A percentile compares a stretch with the other conserved stretches of the same genome.
phyloP scores from a whole-genome alignment of 2,797 vertebrate genomes.

The Mormyrops boulengeri region DNA sequence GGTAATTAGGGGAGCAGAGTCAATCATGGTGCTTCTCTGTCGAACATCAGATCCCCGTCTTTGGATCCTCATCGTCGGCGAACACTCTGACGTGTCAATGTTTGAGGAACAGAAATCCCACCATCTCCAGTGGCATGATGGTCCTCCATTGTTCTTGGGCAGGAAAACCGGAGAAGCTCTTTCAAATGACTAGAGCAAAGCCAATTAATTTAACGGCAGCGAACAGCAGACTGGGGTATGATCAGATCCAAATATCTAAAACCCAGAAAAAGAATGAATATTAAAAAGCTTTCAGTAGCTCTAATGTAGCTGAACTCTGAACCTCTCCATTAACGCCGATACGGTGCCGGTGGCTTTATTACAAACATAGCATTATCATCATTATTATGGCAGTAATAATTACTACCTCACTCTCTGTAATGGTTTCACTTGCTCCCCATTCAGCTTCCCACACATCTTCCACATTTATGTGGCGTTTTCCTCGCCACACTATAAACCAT shows the following conservation, averaged over 20 bases:
- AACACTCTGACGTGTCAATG: slow-evolving; percentile 31
- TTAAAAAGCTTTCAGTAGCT: slow-evolving; percentile 24
- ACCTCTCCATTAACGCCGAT: slow-evolving; percentile 33
- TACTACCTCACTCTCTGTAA: background rate
- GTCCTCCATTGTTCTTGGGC: slow-evolving; percentile 39
- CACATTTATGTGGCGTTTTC: background rate
- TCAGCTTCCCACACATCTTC: background rate
- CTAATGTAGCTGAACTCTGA: slow-evolving; percentile 20
- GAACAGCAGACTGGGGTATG: slow-evolving; percentile 43
- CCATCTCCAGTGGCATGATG: slow-evolving; percentile 36
- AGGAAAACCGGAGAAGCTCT: slow-evolving; percentile 39
- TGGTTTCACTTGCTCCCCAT: background rate
- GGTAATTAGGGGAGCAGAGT: slow-evolving; percentile 42
- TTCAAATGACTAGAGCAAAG: slow-evolving; percentile 49
- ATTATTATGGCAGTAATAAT: slow-evolving; percentile 11
- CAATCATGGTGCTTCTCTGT: slow-evolving; percentile 42
- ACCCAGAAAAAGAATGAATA: slow-evolving; percentile 33
- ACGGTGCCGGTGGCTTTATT: background rate
- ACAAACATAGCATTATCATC: background rate
- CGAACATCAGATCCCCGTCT: slow-evolving; percentile 40
- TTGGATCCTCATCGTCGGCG: slow-evolving; percentile 27
- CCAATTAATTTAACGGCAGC: slow-evolving; percentile 52
- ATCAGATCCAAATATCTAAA: slow-evolving; percentile 46
- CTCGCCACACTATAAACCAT: background rate
- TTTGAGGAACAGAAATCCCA: slow-evolving; percentile 34